Evolutionary conservation across 2,113 vertebrate genomes (phyloP).

Genomic region (Nyctibius bracteatus): DNA sequence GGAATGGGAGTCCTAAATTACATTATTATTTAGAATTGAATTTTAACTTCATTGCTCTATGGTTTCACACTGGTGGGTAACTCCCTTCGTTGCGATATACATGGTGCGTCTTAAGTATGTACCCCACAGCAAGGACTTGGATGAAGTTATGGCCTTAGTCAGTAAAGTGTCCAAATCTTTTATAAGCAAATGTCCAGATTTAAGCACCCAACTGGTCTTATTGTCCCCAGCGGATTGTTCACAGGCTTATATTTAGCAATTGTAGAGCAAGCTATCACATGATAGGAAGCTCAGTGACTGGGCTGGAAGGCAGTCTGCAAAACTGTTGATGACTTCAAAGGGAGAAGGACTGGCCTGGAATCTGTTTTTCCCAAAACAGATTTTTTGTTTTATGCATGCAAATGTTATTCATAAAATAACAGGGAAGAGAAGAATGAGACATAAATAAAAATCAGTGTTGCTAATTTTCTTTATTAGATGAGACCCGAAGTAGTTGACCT

Average conservation of each 20-base stretch:
- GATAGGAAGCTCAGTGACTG: not conserved
- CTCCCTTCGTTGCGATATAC: not conserved
- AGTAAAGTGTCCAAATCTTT: not conserved
- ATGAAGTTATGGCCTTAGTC: not conserved
- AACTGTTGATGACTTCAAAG: slow-evolving; percentile 28
- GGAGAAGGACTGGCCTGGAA: not conserved
- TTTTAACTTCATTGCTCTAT: slow-evolving; percentile 22
- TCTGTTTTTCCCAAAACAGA: not conserved
- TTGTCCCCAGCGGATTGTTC: not conserved
- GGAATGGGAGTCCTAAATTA: slow-evolving; percentile 41
- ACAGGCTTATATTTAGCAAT: not conserved
- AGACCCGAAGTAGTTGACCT: not conserved
- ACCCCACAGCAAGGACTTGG: not conserved
- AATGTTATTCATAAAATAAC: slow-evolving; percentile 23
- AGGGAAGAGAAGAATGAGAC: not conserved
- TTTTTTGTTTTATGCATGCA: not conserved
- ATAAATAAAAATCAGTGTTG: not conserved
- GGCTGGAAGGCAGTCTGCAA: not conserved
- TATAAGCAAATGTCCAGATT: not conserved
- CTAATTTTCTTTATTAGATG: not conserved
- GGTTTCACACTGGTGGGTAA: not conserved
- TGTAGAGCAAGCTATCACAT: not conserved
- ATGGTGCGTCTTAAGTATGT: not conserved
- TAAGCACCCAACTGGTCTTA: not conserved
- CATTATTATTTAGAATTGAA: slow-evolving; percentile 35